Evolutionary conservation across 2,113 vertebrate species (phyloP).

Genomic region (Pogonocichla stellata): DNA sequence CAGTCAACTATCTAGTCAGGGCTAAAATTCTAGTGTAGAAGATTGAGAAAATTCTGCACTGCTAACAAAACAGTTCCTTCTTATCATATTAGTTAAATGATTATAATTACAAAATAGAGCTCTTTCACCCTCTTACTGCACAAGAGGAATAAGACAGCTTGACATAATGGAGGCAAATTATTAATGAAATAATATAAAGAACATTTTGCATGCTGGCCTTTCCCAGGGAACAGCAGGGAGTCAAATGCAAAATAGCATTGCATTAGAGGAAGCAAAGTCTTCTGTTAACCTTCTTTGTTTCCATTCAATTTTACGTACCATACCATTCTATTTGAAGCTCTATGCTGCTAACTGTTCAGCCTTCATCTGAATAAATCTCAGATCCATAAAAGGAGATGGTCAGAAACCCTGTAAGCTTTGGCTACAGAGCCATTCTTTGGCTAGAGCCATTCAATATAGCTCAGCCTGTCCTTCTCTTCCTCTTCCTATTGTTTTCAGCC

Average conservation of each 20-base stretch:
- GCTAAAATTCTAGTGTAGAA: not conserved
- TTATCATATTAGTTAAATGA: not conserved
- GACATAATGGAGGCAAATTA: not conserved
- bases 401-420: not conserved
- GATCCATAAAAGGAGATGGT: not conserved
- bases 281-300: not conserved
- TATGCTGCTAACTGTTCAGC: not conserved
- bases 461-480: not conserved
- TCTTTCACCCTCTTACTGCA: not conserved
- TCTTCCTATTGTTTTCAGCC: not conserved
- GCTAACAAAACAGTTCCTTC: not conserved
- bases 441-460: not conserved
- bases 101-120: conserved; percentile 20
- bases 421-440: not conserved
- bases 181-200: not conserved
- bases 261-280: not conserved
- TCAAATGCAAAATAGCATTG: not conserved
- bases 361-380: not conserved
- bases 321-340: not conserved
- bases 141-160: not conserved
- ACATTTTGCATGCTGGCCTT: not conserved
- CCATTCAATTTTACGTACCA: not conserved
- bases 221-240: not conserved
- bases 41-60: not conserved
- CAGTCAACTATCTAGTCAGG: not conserved